Conservation (phyloP, 2,113 vertebrate genomes). For the Andinoacara biseriatus region DNA sequence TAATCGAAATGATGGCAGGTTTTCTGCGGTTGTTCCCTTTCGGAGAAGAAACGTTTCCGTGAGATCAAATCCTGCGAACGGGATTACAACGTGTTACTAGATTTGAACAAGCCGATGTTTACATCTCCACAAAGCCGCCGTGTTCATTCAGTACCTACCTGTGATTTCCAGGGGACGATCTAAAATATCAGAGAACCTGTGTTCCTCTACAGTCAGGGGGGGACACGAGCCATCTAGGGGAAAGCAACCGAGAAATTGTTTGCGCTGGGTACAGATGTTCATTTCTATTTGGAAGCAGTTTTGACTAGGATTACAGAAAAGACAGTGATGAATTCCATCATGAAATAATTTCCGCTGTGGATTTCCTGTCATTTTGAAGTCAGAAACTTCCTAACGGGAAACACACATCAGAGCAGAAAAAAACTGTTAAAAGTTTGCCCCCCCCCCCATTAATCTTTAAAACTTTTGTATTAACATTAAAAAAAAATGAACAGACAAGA, state of each 20-base stretch:
- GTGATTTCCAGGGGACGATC: constrained; percentile 78
- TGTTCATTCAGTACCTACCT: constrained; percentile 79
- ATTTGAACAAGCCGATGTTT: neutral
- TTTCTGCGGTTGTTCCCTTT: constrained; percentile 83
- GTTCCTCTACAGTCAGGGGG: constrained; percentile 77
- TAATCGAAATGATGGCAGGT: constrained; percentile 87
- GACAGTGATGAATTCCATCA: neutral
- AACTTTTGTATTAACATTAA: neutral
- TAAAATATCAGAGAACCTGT: constrained; percentile 75
- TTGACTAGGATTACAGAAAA: constrained; percentile 1
- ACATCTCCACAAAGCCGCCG: neutral
- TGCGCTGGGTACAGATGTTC: neutral
- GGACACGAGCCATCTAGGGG: constrained; percentile 82
- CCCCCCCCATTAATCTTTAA: neutral
- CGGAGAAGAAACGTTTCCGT: constrained; percentile 90
- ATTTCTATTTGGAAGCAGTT: constrained; percentile 12
- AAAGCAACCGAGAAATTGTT: constrained; percentile 30
- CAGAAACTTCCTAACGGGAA: neutral
- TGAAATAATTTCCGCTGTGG: constrained; percentile 5
- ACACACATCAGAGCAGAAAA: neutral
- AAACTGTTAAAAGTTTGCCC: neutral
- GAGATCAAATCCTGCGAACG: constrained; percentile 90
- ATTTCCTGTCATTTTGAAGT: constrained; percentile 5
- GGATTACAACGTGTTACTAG: constrained; percentile 5
- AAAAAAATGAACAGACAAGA: neutral